Evolutionary conservation across 2,888 invertebrate genomes (phyloP).

Genomic region (Drosophila sordidapex): DNA sequence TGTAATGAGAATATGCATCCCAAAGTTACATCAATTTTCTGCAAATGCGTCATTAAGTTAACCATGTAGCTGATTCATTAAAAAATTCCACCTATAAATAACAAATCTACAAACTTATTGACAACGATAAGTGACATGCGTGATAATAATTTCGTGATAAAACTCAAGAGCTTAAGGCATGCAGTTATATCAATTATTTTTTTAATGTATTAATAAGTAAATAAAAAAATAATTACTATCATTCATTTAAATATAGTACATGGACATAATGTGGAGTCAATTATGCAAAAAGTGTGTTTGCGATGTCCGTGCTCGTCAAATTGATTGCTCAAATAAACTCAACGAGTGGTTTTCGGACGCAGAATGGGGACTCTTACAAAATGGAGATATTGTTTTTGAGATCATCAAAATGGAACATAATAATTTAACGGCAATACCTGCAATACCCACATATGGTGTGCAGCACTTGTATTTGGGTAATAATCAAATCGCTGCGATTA

Average conservation of each 20-base stretch:
- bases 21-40: background rate
- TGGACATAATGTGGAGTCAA: constrained; percentile 61
- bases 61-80: constrained; percentile 5
- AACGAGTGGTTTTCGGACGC: constrained; percentile 85
- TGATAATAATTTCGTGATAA: background rate
- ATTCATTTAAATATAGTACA: too few relatives aligned
- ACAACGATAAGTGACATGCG: background rate
- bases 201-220: background rate
- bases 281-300: constrained; percentile 87
- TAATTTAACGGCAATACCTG: constrained; percentile 71
- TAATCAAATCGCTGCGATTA: constrained; percentile 88
- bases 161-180: background rate
- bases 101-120: background rate
- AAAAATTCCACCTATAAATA: background rate
- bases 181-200: background rate
- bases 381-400: constrained; percentile 75
- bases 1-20: background rate
- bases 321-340: constrained; percentile 86
- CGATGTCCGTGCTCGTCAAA: constrained; percentile 82
- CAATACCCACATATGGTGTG: constrained; percentile 86
- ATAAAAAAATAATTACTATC: background rate
- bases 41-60: constrained; percentile 5
- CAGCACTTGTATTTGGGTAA: constrained; percentile 87
- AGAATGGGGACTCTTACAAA: constrained; percentile 86
- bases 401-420: constrained; percentile 81